Evolutionary conservation across 1,140 invertebrate species (phyloP).

Genomic region (Lycorma delicatula): DNA sequence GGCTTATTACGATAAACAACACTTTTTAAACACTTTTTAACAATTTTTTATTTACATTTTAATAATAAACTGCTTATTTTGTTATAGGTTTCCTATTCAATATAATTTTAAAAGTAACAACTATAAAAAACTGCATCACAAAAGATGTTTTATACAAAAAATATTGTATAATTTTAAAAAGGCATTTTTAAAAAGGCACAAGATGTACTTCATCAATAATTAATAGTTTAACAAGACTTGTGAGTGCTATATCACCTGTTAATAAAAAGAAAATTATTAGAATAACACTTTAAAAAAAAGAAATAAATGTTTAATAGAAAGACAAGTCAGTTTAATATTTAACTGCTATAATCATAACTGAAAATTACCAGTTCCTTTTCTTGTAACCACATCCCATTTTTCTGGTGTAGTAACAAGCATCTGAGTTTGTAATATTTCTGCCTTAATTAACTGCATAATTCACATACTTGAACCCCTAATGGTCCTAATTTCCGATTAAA

Average conservation of each 20-base stretch:
- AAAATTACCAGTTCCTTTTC: conserved; percentile 68
- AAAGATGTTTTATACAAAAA: too few species aligned
- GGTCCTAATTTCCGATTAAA: conserved; percentile 71
- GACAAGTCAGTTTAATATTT: too few species aligned
- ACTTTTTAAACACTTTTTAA: too few species aligned
- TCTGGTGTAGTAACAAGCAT: conserved; percentile 98
- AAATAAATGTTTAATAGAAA: background rate
- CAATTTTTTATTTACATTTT: too few species aligned
- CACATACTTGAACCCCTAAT: conserved; percentile 75
- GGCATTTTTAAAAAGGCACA: too few species aligned
- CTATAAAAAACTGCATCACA: too few species aligned
- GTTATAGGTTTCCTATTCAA: too few species aligned
- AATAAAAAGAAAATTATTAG: conserved; percentile 10
- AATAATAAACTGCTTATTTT: too few species aligned
- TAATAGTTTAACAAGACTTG: conserved; percentile 83
- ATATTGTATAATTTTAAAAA: too few species aligned
- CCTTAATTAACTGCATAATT: conserved; percentile 95
- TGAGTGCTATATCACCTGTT: conserved; percentile 78
- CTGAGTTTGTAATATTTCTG: conserved; percentile 91
- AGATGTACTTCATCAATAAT: conserved; percentile 99
- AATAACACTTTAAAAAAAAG: conserved; percentile 1
- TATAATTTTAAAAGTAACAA: too few species aligned
- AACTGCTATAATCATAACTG: too few species aligned
- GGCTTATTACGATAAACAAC: too few species aligned
- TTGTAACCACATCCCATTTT: conserved; percentile 99